Evolutionary conservation across 2,797 vertebrate genomes (phyloP), one percentile per base, ranked within the genome.

Genomic region (Pseudochirops corinnae): DNA sequence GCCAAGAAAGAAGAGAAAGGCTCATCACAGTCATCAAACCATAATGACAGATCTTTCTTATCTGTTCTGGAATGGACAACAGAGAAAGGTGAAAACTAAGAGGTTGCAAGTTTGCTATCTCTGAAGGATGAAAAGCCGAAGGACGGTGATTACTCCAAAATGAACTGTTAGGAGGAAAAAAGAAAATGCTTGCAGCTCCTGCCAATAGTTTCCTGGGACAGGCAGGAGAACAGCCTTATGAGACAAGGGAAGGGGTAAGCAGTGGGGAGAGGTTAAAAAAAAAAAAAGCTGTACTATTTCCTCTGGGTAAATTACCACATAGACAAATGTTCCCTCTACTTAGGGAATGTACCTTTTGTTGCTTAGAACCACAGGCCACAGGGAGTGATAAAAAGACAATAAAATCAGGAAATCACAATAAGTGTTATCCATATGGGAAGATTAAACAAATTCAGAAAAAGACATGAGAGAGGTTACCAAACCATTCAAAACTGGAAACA

Each of bases 11-110:
- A 24, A 94, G 92, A 67, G 97, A 55, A 95, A n/a, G n/a, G 96
- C 4, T 98, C 97, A 97, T 94, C 29, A 0, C 0, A 91, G 94
- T 93, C 95, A 93, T 74, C 90, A 13, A 0, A 91, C 96, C 95
- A 56, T 95, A 98, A 96, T 52, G 82, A 97, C 97, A 62, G 96
- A 95, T 94, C 97, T 82, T 95, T 97, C 97, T 0, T 82, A 94
- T 91, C 91, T n/a, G 0, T 0, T 90, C 96, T 91, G 55, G 82
- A 21, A 96, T 90, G 57, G n/a, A 12, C 21, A 10, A 4, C 0
- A 5, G 95, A 95, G 5, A 93, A 55, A 11, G 52, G 94, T 91
- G 33, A 91, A 57, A 90, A 91, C 82, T 14, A 74, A n/a, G 55
- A 94, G 0, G 52, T 56, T 57, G 52, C 93, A 46, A 97, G 96